Conservation (phyloP, 2,888 invertebrate genomes). For the Hydraecia micacea region DNA sequence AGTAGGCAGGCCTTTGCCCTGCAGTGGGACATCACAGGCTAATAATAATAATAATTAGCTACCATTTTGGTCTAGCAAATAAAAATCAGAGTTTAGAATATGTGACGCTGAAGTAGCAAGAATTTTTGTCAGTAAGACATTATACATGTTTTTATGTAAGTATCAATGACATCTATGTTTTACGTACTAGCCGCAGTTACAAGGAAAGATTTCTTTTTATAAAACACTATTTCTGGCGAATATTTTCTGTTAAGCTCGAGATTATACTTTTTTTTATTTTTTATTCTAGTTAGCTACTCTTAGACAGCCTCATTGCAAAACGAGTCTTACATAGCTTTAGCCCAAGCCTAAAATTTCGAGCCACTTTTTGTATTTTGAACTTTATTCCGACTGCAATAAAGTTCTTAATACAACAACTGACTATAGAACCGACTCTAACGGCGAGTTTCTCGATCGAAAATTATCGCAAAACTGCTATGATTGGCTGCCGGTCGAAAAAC, state of each 20-base stretch:
- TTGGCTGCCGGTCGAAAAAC: neutral
- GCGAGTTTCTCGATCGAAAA: neutral
- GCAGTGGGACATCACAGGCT: too few relatives aligned
- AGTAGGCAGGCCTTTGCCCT: too few relatives aligned
- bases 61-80: neutral
- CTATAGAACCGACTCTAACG: neutral
- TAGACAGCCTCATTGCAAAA: neutral
- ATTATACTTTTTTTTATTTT: neutral
- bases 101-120: neutral
- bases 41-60: too few relatives aligned
- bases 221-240: neutral
- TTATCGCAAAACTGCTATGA: too few relatives aligned
- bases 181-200: neutral
- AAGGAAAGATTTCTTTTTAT: neutral
- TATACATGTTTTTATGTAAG: neutral
- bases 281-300: neutral
- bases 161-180: neutral
- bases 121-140: constrained; percentile 16
- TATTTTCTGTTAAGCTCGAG: neutral
- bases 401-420: neutral
- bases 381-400: neutral
- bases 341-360: neutral
- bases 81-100: neutral
- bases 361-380: neutral
- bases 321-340: neutral